phyloP scores from a whole-genome alignment of 2,113 vertebrate genomes.

The Mystacornis crossleyi region DNA sequence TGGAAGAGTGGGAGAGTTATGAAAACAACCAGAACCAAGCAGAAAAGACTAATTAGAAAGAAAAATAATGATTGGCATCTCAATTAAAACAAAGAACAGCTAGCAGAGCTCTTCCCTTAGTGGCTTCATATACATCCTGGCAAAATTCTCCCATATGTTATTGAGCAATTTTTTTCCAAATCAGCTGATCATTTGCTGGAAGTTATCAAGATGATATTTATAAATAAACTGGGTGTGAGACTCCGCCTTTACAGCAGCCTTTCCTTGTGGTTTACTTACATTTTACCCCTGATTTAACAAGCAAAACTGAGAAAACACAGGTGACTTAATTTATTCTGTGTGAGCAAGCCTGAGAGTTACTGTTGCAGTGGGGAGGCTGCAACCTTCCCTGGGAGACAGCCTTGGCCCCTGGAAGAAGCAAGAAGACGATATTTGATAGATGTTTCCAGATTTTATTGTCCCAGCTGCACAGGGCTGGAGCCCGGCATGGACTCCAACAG shows the following conservation, averaged over 20 bases:
- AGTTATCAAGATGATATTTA: background rate
- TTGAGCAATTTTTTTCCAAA: background rate
- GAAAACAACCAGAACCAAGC: conserved; percentile 9
- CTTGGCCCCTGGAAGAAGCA: too few species aligned
- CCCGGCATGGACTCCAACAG: too few species aligned
- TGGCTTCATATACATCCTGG: accelerated
- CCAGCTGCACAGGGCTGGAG: too few species aligned
- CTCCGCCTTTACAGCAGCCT: background rate
- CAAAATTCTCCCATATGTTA: background rate
- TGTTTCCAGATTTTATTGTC: too few species aligned
- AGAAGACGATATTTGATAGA: too few species aligned
- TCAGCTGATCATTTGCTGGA: background rate
- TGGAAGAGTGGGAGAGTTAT: conserved; percentile 14
- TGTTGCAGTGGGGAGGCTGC: too few species aligned
- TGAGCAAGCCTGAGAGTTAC: background rate
- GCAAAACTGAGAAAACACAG: background rate
- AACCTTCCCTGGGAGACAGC: too few species aligned
- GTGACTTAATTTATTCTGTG: background rate
- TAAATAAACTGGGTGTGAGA: background rate
- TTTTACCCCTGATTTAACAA: background rate
- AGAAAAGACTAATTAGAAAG: conserved; percentile 7
- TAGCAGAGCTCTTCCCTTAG: background rate
- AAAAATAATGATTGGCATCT: background rate
- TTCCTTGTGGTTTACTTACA: background rate
- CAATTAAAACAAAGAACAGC: background rate